These are phyloP conservation scores for Agrotis exclamationis DNA, from an alignment of 2,888 invertebrate species.

Conservation along the genomic window DNA sequence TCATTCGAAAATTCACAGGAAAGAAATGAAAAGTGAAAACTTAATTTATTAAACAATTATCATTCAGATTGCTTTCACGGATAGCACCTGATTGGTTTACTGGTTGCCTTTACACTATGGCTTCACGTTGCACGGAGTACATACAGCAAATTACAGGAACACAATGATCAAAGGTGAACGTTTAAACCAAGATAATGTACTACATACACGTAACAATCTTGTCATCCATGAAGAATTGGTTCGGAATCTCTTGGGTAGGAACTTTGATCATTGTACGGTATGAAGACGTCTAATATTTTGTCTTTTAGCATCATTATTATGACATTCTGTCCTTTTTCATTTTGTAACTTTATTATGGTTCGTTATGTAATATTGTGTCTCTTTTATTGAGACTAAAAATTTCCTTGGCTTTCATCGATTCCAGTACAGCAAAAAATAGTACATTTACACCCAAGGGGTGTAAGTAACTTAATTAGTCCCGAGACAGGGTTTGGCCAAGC, in stretches of 20 bases:
- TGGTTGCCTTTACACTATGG: not conserved
- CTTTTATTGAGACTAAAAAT: too few species aligned
- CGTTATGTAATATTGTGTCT: too few species aligned
- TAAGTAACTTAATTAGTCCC: too few species aligned
- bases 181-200: conserved; percentile 22
- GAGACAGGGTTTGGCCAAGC: too few species aligned
- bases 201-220: not conserved
- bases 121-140: conserved; percentile 3
- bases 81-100: not conserved
- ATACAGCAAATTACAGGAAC: conserved; percentile 5
- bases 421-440: too few species aligned
- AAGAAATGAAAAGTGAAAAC: too few species aligned
- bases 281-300: not conserved
- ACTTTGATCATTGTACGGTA: conserved; percentile 18
- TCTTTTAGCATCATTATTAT: not conserved
- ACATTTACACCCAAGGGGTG: too few species aligned
- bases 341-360: too few species aligned
- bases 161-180: conserved; percentile 36
- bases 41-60: too few species aligned
- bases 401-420: too few species aligned
- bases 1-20: too few species aligned
- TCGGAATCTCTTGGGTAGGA: not conserved
- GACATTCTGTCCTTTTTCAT: too few species aligned
- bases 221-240: conserved; percentile 19
- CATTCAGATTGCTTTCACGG: not conserved